phyloP scores from a whole-genome alignment of 2,888 invertebrate species.

The Caenorhabditis doughertyi region DNA sequence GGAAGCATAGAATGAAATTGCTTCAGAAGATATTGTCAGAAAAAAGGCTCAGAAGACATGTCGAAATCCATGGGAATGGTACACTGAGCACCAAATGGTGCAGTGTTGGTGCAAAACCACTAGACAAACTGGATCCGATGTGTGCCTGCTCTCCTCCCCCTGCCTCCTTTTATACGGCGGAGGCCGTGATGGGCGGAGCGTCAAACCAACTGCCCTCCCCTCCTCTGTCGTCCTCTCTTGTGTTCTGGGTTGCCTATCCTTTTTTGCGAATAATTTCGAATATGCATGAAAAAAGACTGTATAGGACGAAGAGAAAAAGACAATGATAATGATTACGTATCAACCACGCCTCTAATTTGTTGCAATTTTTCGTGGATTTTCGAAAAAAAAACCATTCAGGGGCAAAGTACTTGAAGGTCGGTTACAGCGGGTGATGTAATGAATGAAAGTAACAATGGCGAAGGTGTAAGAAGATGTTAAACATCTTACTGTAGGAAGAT shows the following conservation, averaged over 20 bases:
- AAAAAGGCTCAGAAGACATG: conserved; percentile 51
- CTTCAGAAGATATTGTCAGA: conserved; percentile 33
- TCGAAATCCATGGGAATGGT: no score
- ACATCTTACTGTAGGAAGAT: conserved; percentile 22
- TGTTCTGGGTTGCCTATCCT: conserved; percentile 49
- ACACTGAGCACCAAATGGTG: no score
- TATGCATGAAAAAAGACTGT: conserved; percentile 27
- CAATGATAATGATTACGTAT: conserved; percentile 13
- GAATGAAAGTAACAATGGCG: conserved; percentile 15
- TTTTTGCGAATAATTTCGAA: conserved; percentile 64
- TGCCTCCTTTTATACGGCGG: conserved; percentile 58
- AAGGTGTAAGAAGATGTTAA: conserved; percentile 43
- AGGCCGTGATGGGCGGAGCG: conserved; percentile 49
- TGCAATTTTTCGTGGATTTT: conserved; percentile 41
- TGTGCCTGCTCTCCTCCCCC: conserved; percentile 66
- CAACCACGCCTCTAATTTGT: conserved; percentile 17
- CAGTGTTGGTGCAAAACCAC: conserved; percentile 40
- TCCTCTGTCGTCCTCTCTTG: conserved; percentile 39
- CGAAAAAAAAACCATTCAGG: conserved; percentile 23
- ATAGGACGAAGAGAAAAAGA: conserved; percentile 10
- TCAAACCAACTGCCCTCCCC: conserved; percentile 57
- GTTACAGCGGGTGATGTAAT: conserved; percentile 45
- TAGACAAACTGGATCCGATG: conserved; percentile 63
- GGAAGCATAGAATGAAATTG: conserved; percentile 9
- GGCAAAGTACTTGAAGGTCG: neutral